These are phyloP conservation scores for Chiloscyllium plagiosum DNA, from an alignment of 2,113 vertebrate species.

Conservation along the genomic window DNA sequence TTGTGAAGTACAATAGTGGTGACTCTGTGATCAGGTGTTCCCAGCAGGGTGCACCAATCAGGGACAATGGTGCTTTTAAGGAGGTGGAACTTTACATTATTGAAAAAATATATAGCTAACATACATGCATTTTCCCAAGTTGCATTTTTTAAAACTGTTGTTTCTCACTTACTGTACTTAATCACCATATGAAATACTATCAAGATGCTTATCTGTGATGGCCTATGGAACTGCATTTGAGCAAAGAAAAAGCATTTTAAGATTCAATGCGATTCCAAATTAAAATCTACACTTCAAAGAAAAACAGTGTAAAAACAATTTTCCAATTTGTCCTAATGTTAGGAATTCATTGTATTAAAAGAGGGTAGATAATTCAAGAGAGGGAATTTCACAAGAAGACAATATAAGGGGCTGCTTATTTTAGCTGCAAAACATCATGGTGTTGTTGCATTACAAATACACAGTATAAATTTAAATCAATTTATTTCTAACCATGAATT, in stretches of 20 bases:
- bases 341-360: not conserved
- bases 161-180: not conserved
- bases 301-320: not conserved
- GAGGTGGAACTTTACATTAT: too few relatives aligned
- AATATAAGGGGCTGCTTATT: not conserved
- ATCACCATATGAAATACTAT: not conserved
- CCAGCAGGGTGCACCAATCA: too few relatives aligned
- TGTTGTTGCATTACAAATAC: not conserved
- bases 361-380: not conserved
- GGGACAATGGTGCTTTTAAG: too few relatives aligned
- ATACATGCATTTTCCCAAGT: too few relatives aligned
- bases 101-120: too few relatives aligned
- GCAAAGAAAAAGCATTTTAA: not conserved
- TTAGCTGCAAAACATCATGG: not conserved
- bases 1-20: too few relatives aligned
- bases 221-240: not conserved
- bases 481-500: not conserved
- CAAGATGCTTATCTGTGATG: not conserved
- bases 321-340: not conserved
- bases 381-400: not conserved
- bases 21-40: too few relatives aligned
- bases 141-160: not conserved
- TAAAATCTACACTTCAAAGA: not conserved
- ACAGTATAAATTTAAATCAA: not conserved
- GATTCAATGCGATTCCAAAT: not conserved